A percentile compares a stretch with the other conserved stretches of the same genome.
Conservation (phyloP, 23 tunicate genomes). For the Trididemnum clinides region DNA sequence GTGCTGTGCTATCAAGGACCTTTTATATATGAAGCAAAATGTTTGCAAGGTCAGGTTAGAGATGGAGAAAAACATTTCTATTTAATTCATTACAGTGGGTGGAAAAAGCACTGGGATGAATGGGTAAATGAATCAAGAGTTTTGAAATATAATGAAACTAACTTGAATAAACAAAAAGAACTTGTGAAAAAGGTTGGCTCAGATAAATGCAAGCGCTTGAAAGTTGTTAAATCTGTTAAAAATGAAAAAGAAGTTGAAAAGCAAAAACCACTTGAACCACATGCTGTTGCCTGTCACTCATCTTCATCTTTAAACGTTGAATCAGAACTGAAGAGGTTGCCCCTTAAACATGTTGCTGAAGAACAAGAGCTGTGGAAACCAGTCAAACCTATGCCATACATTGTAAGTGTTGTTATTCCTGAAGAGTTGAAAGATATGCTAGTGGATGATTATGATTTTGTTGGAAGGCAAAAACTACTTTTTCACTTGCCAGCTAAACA, state of each 20-base stretch:
- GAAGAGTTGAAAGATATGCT: constrained; percentile 51
- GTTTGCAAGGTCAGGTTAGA: constrained; percentile 49
- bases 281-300: not conserved
- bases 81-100: constrained; percentile 88
- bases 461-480: constrained; percentile 59
- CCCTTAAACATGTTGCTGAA: not conserved
- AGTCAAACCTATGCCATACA: not conserved
- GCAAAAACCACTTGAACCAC: not conserved
- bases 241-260: not conserved
- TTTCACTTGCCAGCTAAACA: constrained; percentile 71
- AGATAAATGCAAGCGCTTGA: constrained; percentile 17
- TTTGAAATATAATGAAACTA: constrained; percentile 72
- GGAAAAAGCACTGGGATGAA: constrained; percentile 97
- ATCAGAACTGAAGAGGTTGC: not conserved
- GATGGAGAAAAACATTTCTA: constrained; percentile 30
- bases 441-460: constrained; percentile 82
- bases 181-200: constrained; percentile 47
- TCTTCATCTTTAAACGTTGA: not conserved
- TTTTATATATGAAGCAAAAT: constrained; percentile 91
- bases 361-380: not conserved
- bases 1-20: constrained; percentile 87
- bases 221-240: not conserved
- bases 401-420: constrained; percentile 48
- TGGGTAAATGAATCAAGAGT: constrained; percentile 82
- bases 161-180: constrained; percentile 79